These are phyloP conservation scores for Hippopotamyrus pictus DNA, from an alignment of 2,797 vertebrate genomes.

Conservation along the genomic window DNA sequence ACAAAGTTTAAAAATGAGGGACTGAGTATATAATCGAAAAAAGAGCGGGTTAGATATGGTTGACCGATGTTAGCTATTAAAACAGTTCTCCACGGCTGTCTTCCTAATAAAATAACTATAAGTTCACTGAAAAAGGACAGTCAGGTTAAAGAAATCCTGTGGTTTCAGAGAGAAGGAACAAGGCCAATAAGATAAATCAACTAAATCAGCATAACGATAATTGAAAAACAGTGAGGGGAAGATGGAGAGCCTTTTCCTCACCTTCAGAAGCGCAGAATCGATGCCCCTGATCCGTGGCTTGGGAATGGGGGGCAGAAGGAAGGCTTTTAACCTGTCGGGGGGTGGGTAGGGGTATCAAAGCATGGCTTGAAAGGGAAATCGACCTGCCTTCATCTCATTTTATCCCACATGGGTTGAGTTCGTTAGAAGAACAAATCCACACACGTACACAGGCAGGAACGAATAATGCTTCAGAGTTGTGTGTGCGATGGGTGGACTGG, in stretches of 20 bases:
- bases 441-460: neutral
- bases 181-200: neutral
- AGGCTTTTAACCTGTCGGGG: constrained; percentile 53
- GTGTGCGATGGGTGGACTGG: neutral
- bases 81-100: neutral
- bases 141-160: neutral
- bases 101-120: neutral
- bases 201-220: neutral
- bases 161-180: neutral
- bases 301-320: constrained; percentile 57
- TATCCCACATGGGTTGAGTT: neutral
- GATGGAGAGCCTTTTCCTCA: constrained; percentile 20
- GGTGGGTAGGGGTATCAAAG: constrained; percentile 16
- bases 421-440: neutral
- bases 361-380: neutral
- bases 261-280: constrained; percentile 57
- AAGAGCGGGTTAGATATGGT: neutral
- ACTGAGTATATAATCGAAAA: neutral
- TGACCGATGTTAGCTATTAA: neutral
- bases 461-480: neutral
- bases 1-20: neutral
- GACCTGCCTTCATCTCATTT: neutral
- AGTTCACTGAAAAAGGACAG: neutral
- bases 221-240: neutral
- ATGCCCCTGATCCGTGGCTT: constrained; percentile 62